Evolutionary conservation across 2,888 invertebrate species (phyloP).

Genomic region (Heliconius aoede): DNA sequence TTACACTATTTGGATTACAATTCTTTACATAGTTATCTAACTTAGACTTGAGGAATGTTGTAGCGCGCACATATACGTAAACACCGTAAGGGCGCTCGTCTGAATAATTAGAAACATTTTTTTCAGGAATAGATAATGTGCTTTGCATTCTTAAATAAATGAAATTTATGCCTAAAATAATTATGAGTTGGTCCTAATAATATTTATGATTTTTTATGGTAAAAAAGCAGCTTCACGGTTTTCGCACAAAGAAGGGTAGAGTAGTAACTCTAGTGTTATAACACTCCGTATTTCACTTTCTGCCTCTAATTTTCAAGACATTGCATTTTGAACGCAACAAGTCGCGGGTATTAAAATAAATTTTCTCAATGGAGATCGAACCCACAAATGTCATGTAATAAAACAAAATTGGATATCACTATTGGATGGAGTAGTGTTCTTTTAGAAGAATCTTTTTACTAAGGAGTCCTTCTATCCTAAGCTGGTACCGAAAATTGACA

Average conservation of each 20-base stretch:
- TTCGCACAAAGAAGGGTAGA: neutral
- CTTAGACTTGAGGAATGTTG: conserved; percentile 5
- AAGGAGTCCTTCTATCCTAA: too few relatives aligned
- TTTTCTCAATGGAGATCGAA: too few relatives aligned
- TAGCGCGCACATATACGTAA: neutral
- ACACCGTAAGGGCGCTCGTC: conserved; percentile 6
- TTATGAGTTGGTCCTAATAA: neutral
- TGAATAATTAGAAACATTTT: conserved; percentile 19
- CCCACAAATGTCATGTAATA: too few relatives aligned
- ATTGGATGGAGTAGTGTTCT: too few relatives aligned
- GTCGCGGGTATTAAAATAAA: too few relatives aligned
- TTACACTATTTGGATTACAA: neutral
- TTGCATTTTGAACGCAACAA: too few relatives aligned
- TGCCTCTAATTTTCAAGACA: too few relatives aligned
- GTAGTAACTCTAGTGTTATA: neutral
- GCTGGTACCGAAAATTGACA: too few relatives aligned
- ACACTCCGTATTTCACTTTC: neutral
- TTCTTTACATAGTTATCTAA: conserved; percentile 5
- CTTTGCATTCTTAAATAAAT: conserved; percentile 1
- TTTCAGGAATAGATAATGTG: conserved; percentile 5
- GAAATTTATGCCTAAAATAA: neutral
- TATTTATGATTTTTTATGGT: too few relatives aligned
- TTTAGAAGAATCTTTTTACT: too few relatives aligned
- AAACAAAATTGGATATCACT: too few relatives aligned
- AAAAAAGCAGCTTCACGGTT: neutral